Percentiles rank a stretch among this genome's conserved stretches.
phyloP scores from a whole-genome alignment of 1,140 invertebrate species.

The Drosophila nigrodunni region DNA sequence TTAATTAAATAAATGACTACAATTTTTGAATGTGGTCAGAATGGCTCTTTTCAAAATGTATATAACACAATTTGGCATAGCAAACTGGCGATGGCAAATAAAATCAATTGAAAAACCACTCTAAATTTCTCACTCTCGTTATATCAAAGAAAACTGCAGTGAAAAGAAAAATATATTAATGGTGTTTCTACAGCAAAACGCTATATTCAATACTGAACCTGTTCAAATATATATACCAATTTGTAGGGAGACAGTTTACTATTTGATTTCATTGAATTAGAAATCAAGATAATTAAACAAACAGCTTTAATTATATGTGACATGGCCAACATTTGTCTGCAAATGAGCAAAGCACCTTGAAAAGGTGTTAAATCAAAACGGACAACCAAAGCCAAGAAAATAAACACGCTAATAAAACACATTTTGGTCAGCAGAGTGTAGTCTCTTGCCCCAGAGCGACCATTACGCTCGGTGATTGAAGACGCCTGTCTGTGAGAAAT shows the following conservation, averaged over 20 bases:
- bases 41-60: background rate
- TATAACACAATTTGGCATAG: conserved; percentile 26
- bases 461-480: conserved; percentile 15
- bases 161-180: conserved; percentile 50
- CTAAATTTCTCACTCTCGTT: conserved; percentile 39
- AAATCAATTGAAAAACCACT: conserved; percentile 59
- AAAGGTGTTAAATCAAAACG: conserved; percentile 75
- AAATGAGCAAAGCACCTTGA: conserved; percentile 37
- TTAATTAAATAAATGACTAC: conserved; percentile 15
- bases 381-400: conserved; percentile 33
- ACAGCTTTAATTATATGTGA: background rate
- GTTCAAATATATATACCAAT: background rate
- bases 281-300: conserved; percentile 57
- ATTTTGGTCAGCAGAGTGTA: conserved; percentile 25
- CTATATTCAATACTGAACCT: conserved; percentile 5
- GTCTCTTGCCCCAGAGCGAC: conserved; percentile 18
- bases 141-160: conserved; percentile 39
- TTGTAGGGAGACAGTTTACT: background rate
- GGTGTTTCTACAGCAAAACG: conserved; percentile 26
- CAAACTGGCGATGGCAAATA: conserved; percentile 31
- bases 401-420: conserved; percentile 71
- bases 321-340: background rate
- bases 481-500: conserved; percentile 11
- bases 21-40: background rate
- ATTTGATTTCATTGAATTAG: conserved; percentile 40